phyloP scores from a whole-genome alignment of 2,113 vertebrate species.

The Ancistrus triradiatus region DNA sequence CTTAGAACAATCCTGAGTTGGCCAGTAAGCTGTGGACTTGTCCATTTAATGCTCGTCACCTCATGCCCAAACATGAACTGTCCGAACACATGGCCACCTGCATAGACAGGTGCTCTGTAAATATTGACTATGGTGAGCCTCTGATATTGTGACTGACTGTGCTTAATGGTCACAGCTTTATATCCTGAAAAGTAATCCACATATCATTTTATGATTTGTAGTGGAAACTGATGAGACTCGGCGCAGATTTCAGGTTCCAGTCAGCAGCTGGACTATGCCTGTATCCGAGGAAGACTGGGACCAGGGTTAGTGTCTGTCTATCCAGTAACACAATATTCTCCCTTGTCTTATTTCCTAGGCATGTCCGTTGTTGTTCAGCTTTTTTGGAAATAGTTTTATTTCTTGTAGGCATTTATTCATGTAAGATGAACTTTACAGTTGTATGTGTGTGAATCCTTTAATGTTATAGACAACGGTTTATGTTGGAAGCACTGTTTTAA shows the following conservation, averaged over 20 bases:
- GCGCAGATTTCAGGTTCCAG: conserved; percentile 37
- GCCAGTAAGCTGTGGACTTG: conserved; percentile 69
- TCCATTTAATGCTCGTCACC: conserved; percentile 78
- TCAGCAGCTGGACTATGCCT: conserved; percentile 38
- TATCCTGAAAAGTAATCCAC: too few species aligned
- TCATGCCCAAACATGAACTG: conserved; percentile 65
- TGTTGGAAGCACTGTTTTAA: too few species aligned
- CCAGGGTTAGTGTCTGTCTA: conserved; percentile 26
- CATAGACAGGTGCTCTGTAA: conserved; percentile 46
- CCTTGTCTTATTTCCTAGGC: background rate
- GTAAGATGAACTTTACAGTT: too few species aligned
- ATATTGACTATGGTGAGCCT: conserved; percentile 46
- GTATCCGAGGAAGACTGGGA: conserved; percentile 46
- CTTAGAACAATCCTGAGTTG: conserved; percentile 69
- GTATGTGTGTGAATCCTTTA: too few species aligned
- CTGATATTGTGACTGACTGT: background rate
- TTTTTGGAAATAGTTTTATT: too few species aligned
- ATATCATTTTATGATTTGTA: conserved; percentile 9
- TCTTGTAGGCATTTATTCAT: too few species aligned
- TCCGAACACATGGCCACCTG: conserved; percentile 64
- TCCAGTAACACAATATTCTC: background rate
- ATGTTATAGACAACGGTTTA: too few species aligned
- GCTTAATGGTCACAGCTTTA: background rate
- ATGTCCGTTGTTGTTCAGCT: background rate
- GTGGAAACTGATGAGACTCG: conserved; percentile 17